Conservation (phyloP, 2,888 invertebrate genomes). For the Drosophila stalkeri region DNA sequence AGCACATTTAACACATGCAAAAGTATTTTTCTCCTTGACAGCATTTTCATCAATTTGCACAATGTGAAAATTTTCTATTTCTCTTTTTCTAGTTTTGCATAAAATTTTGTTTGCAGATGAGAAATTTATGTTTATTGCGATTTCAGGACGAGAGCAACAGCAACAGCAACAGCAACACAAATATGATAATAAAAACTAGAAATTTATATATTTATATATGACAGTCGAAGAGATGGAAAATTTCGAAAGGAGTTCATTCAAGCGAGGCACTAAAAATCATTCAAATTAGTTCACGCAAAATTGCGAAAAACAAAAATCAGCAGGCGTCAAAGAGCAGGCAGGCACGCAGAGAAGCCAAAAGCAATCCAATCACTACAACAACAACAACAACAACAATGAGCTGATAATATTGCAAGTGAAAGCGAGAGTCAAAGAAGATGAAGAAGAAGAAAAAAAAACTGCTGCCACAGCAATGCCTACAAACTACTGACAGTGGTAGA, state of each 20-base stretch:
- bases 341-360: slow-evolving; percentile 33
- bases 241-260: slow-evolving; percentile 28
- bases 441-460: slow-evolving; percentile 21
- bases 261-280: slow-evolving; percentile 62
- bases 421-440: slow-evolving; percentile 40
- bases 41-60: neutral
- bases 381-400: slow-evolving; percentile 36
- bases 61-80: slow-evolving; percentile 13
- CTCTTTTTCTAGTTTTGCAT: slow-evolving; percentile 23
- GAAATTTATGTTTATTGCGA: slow-evolving; percentile 59
- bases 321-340: slow-evolving; percentile 8
- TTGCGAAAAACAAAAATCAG: slow-evolving; percentile 57
- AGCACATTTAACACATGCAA: slow-evolving; percentile 7
- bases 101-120: slow-evolving; percentile 37
- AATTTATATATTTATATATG: slow-evolving; percentile 55
- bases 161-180: slow-evolving; percentile 37
- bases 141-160: slow-evolving; percentile 2
- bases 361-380: slow-evolving; percentile 68
- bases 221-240: neutral
- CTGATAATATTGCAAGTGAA: slow-evolving; percentile 71
- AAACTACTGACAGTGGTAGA: slow-evolving; percentile 24
- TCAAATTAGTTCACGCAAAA: slow-evolving; percentile 66
- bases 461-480: slow-evolving; percentile 46
- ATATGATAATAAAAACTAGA: slow-evolving; percentile 73
- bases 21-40: neutral